A percentile compares a stretch with the other conserved stretches of the same genome.
These are phyloP conservation scores for Cephus rjabovi DNA, from an alignment of 2,888 invertebrate genomes.

Conservation along the genomic window DNA sequence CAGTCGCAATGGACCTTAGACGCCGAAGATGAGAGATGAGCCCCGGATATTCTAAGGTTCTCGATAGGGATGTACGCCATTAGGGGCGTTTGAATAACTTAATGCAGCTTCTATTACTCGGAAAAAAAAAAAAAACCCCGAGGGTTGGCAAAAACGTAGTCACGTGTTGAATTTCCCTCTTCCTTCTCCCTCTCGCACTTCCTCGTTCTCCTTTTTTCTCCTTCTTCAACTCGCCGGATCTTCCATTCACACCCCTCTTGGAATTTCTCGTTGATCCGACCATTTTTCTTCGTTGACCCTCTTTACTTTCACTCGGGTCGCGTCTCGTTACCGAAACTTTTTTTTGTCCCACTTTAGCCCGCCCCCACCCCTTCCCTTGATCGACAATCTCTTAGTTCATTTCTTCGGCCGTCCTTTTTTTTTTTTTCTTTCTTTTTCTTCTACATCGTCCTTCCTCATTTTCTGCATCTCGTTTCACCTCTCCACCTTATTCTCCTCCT, in stretches of 20 bases:
- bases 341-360: background rate
- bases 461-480: background rate
- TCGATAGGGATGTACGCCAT: background rate
- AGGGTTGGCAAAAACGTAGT: background rate
- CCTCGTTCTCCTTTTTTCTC: background rate
- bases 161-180: background rate
- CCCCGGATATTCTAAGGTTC: background rate
- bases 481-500: background rate
- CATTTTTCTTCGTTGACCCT: background rate
- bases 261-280: background rate
- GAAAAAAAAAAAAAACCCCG: background rate
- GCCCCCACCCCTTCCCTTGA: background rate
- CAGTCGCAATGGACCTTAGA: background rate
- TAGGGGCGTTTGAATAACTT: background rate
- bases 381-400: background rate
- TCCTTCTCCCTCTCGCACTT: background rate
- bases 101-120: background rate
- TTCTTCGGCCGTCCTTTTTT: background rate
- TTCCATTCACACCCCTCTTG: background rate
- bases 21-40: background rate
- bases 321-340: constrained; percentile 4
- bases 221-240: background rate
- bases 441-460: background rate
- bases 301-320: background rate
- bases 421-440: background rate